Evolutionary conservation across 1,140 invertebrate species (phyloP).

Genomic region (Tribolium castaneum): DNA sequence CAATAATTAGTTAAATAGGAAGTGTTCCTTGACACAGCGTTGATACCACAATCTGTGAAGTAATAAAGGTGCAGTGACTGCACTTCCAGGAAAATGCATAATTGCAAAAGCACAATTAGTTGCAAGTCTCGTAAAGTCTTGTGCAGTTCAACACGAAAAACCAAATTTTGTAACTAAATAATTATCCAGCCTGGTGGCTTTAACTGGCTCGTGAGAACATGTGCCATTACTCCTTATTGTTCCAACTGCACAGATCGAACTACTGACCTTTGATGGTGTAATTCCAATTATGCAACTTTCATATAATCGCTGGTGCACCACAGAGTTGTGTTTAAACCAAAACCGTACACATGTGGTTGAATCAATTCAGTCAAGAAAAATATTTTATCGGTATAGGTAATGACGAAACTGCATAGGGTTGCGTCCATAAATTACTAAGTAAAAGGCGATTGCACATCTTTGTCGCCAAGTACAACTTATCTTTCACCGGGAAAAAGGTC

Average conservation of each 20-base stretch:
- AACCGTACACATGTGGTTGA: not conserved
- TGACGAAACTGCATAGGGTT: not conserved
- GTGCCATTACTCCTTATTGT: constrained; percentile 45
- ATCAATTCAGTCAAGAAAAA: not conserved
- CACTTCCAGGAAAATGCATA: not conserved
- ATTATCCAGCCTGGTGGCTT: not conserved
- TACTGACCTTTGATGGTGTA: constrained; percentile 45
- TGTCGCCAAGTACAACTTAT: constrained; percentile 3
- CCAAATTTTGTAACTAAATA: constrained; percentile 26
- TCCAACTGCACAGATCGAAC: constrained; percentile 37
- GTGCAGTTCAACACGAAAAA: not conserved
- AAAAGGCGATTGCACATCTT: constrained; percentile 34
- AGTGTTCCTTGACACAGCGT: not conserved
- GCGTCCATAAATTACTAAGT: not conserved
- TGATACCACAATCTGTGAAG: not conserved
- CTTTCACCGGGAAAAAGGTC: constrained; percentile 18
- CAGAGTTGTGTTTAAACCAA: not conserved
- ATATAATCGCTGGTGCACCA: not conserved
- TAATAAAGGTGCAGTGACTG: not conserved
- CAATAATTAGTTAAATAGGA: not conserved
- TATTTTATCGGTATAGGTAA: not conserved
- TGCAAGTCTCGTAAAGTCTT: not conserved
- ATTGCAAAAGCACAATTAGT: not conserved
- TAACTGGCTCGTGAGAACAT: constrained; percentile 40
- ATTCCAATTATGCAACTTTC: constrained; percentile 36